Base-by-base conservation (phyloP, 1,140 invertebrate species). In the Diplogasteroides magnus region DNA sequence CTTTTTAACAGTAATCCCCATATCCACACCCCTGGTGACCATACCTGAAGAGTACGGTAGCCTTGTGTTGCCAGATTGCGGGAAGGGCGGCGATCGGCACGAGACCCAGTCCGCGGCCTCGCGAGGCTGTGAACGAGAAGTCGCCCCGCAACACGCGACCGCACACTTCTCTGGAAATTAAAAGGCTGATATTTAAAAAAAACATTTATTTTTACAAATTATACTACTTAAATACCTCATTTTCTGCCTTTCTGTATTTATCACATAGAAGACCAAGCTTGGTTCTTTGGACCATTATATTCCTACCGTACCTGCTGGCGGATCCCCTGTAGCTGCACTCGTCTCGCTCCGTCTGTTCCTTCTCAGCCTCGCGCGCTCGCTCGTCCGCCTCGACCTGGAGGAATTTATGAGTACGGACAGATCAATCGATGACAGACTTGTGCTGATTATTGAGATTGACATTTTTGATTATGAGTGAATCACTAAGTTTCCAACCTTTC, bases 241-340 rank as follows among this genome's bases (percentile, higher is more conserved):
- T n/a, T n/a, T n/a, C n/a, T n/a, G n/a, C n/a, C n/a, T n/a, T n/a
- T n/a, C n/a, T n/a, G n/a, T n/a, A n/a, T n/a, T n/a, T n/a, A n/a
- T n/a, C n/a, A n/a, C n/a, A n/a, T n/a, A n/a, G n/a, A n/a, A n/a
- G n/a, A n/a, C n/a, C n/a, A n/a, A n/a, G n/a, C n/a, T n/a, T n/a
- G n/a, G n/a, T n/a, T n/a, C n/a, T n/a, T n/a, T n/a, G n/a, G n/a
- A n/a, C n/a, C n/a, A n/a, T n/a, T n/a, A n/a, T n/a, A n/a, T n/a
- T n/a, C n/a, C n/a, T n/a, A n/a, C n/a, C n/a, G n/a, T 66, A 61
- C 64, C 64, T 55, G 11, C 11, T 65, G 23, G 64, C 64, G 28
- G 64, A 11, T n/a, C 25, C 6, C 15, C 64, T 62, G 37, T 66
- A 66, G 64, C 23, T n/a, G n/a, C n/a, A n/a, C n/a, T n/a, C 28